phyloP scores from a whole-genome alignment of 92 coral and sea anemone genomes.

The Palythoa caribaeorum region DNA sequence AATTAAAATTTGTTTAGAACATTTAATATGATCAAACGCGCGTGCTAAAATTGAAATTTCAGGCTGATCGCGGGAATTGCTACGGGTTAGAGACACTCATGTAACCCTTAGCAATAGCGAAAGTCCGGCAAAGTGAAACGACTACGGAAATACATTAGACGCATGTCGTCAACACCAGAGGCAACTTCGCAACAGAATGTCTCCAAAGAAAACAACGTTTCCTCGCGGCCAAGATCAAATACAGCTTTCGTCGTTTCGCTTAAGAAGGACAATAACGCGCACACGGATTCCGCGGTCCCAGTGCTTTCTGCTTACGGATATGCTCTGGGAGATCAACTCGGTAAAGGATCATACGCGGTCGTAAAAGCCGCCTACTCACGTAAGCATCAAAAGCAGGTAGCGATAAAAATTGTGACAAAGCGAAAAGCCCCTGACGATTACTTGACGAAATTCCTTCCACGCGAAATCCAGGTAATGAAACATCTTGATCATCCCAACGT shows the following conservation, averaged over 20 bases:
- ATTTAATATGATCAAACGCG: background rate
- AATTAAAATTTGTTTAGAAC: background rate
- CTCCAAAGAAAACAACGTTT: conserved; percentile 55
- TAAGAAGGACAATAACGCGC: conserved; percentile 36
- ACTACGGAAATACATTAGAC: conserved; percentile 84
- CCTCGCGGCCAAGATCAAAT: conserved; percentile 63
- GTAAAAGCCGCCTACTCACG: conserved; percentile 96
- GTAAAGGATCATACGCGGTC: conserved; percentile 97
- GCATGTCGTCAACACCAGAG: conserved; percentile 95
- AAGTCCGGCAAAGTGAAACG: conserved; percentile 83
- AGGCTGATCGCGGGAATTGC: background rate
- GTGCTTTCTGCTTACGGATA: conserved; percentile 95
- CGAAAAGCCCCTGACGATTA: conserved; percentile 96
- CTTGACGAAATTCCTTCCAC: conserved; percentile 95
- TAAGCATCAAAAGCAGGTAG: conserved; percentile 89
- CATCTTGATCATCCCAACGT: conserved; percentile 90
- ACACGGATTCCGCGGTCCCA: conserved; percentile 88
- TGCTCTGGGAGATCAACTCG: conserved; percentile 93
- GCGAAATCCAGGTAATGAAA: conserved; percentile 98
- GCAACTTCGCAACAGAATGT: conserved; percentile 46
- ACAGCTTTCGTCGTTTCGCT: conserved; percentile 36
- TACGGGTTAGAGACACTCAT: background rate
- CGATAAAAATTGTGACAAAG: conserved; percentile 92
- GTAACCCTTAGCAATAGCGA: background rate
- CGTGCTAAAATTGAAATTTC: background rate